Base-by-base conservation (phyloP, 2,797 vertebrate genomes). In the Pseudomugil tenellus region DNA sequence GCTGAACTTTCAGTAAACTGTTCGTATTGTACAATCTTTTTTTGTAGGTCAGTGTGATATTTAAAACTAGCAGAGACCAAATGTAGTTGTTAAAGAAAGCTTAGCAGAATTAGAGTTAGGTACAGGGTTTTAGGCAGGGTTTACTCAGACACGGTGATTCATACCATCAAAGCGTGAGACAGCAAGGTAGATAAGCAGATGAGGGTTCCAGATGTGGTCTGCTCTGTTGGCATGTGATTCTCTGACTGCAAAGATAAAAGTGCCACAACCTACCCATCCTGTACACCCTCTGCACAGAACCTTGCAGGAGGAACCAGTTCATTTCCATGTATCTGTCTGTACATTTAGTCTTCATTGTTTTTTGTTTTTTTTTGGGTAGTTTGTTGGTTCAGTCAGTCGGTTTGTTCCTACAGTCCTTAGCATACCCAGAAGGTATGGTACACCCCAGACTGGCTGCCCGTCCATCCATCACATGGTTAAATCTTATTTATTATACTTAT, bases 151-250 rank as follows among this genome's bases (percentile, higher is more conserved):
- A 61, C 37, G 31, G 35, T 84, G 83, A 91, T 90, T 89, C 90
- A 90, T 72, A 68, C 72, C 79, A 77, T 77, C 70, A 79, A 73
- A 55, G 81, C 51, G 48, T 43, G 31, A 70, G 76, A 79, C 74
- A 79, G 68, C 63, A 35, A 74, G 6, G 37, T 55, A 79, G 84
- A 87, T 82, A 84, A 84, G 74, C 64, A 67, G 82, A 85, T 49
- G 77, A 85, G 77, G 48, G 74, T 74, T 87, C 84, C 85, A 91
- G 90, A 92, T 91, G 88, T 87, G 77, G 65, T 63, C 65, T 60
- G 41, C 58, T 73, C 76, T 72, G 77, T 76, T 63, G 82, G 80
- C 67, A 70, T 73, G 74, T 61, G 63, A 86, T 61, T 74, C 70
- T 58, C 68, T 60, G 52, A 63, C 81, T 52, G 74, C 58, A 60